Evolutionary conservation across 1,140 invertebrate genomes (phyloP), one percentile per base, ranked within the genome.

Genomic region (Drosophila baimaii): DNA sequence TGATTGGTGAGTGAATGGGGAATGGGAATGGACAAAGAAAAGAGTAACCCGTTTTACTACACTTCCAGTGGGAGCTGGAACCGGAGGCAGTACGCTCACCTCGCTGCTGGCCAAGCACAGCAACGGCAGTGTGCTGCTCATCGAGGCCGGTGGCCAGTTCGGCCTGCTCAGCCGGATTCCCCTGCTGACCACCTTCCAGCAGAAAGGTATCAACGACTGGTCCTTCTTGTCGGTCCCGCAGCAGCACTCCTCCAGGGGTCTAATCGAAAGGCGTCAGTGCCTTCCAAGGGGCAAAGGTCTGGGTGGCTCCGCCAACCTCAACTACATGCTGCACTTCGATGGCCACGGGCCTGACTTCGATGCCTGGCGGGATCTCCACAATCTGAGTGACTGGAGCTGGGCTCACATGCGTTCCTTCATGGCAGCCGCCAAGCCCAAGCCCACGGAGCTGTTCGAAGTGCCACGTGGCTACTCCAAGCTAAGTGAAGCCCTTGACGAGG

Each of bases 81-180:
- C 96, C 3, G 94, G 96, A 1, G 97, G 97, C 6, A 95, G 95
- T 68, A 96, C 97, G 1, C 79, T 97, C 15, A 96, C 96, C 1
- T 94, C 95, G 5, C 92, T 94, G 13, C 92, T 96, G 21, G 94
- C 94, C 5, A 94, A 95, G 80, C 92, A 94, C 54, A 91, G 93
- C 13, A 93, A 94, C 54, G 86, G 92, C 1, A 94, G 93, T 27
- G 94, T 96, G 2, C 84, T 96, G 31, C 91, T 96, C 0, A 91
- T 96, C 25, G 96, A 96, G 92, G 95, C 95, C 10, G 96, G 96
- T 2, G 94, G 93, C n/a, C 92, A 94, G 52, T 95, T 95, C 89
- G 93, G 94, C 27, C 94, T 94, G 80, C 91, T 95, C 23, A 93
- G 91, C 73, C 83, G 89, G 27, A 93, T 96, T 62, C 95, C 95